Conservation (phyloP, 2,113 vertebrate genomes). For the Pangasianodon gigas region DNA sequence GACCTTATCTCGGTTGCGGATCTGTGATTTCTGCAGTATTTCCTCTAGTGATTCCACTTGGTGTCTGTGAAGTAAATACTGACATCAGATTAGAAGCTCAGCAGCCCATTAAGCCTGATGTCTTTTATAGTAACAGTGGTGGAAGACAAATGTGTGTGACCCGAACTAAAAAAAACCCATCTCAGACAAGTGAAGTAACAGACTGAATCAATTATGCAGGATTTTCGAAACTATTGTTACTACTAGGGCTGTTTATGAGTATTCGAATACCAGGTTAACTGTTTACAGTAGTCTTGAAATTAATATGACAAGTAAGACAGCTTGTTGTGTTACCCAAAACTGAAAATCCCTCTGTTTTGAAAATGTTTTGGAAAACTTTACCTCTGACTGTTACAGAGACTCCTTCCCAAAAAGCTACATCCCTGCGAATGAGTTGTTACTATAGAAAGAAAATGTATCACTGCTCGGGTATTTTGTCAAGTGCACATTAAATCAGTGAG, state of each 20-base stretch:
- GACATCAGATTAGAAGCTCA: neutral
- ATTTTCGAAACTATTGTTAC: neutral
- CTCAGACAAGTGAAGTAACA: neutral
- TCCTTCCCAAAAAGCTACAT: neutral
- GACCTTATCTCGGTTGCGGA: neutral
- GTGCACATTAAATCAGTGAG: neutral
- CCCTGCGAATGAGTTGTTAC: neutral
- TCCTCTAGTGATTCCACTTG: neutral
- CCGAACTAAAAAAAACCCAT: neutral
- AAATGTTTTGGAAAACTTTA: neutral
- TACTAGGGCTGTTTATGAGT: neutral
- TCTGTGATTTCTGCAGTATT: neutral
- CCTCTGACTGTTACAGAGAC: neutral
- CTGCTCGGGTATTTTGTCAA: neutral
- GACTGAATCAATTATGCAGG: neutral
- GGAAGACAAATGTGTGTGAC: neutral
- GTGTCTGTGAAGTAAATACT: neutral
- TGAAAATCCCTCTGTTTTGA: neutral
- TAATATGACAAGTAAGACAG: neutral
- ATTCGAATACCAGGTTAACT: neutral
- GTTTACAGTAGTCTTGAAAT: neutral
- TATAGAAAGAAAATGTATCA: neutral
- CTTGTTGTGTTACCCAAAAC: neutral
- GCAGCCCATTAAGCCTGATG: neutral
- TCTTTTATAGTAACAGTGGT: conserved; percentile 1